Evolutionary conservation across 2,888 invertebrate species (phyloP), one percentile per base, ranked within the genome.

Genomic region (Serripes groenlandicus): DNA sequence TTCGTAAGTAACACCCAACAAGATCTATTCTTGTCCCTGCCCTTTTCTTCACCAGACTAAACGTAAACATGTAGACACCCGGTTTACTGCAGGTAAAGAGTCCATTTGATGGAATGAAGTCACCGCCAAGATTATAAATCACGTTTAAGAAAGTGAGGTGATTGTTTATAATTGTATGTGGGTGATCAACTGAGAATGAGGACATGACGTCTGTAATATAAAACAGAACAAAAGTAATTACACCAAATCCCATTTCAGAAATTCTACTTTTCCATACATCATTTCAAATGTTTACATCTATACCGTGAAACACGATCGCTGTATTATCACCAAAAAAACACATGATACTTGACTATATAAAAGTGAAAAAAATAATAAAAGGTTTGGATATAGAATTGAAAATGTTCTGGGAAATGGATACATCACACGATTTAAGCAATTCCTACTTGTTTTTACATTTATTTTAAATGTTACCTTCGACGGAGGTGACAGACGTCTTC

Each of bases 11-110:
- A 42, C 68, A 68, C 4, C 7, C n/a, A 1, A 68, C 68, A n/a
- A 23, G n/a, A 30, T 68, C 68, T 2, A 68, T 42, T 34, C 68
- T 7, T 42, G 37, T 23, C 18, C 26, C 15, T 1, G 58, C 35
- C 23, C 73, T 56, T 26, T 60, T 73, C 23, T 73, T 73, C 34
- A 73, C 54, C 9, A 73, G 60, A 9, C 28, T 11, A 21, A 60
- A 56, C 23, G 60, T 26, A 26, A 73, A 73, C 15, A 56, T 9
- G 30, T 73, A 73, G 9, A 73, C 60, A 18, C 73, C 73, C 11
- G 73, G 60, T 42, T 58, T 60, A 37, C 37, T 73, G 37, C 73
- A 73, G 1, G 58, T 60, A 35, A 73, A 73, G 26, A 28, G 2
- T 28, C 73, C 73, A 2, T 60, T 26, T 11, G 1, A 23, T n/a